Conservation (phyloP, 2,113 vertebrate species). For the Leucopsar rothschildi region DNA sequence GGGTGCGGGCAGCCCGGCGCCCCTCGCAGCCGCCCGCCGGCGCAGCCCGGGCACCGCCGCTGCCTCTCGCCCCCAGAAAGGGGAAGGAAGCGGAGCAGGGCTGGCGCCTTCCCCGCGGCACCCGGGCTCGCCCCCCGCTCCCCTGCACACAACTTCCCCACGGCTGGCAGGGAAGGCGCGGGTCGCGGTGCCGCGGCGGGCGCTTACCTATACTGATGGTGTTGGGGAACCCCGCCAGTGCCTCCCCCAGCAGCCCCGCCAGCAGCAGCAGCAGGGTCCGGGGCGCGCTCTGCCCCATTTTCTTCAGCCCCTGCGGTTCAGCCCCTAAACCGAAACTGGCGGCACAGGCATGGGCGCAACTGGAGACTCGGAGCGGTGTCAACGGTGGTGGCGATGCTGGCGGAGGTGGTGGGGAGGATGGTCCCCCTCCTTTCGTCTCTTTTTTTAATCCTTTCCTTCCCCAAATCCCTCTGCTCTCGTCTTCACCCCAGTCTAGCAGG, state of each 20-base stretch:
- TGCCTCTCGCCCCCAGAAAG: background rate
- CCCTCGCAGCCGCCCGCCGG: background rate
- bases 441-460: background rate
- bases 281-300: slow-evolving; percentile 87
- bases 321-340: slow-evolving; percentile 79
- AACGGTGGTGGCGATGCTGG: slow-evolving; percentile 19
- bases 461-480: slow-evolving; percentile 16
- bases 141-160: background rate
- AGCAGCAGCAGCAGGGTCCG: slow-evolving; percentile 80
- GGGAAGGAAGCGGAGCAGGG: background rate
- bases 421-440: background rate
- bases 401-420: slow-evolving; percentile 1
- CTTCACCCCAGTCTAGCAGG: slow-evolving; percentile 69
- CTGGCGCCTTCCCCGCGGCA: background rate
- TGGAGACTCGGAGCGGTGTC: slow-evolving; percentile 63
- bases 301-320: slow-evolving; percentile 80
- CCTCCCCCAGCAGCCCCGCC: slow-evolving; percentile 84
- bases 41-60: background rate
- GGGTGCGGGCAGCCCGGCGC: background rate
- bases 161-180: background rate
- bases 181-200: background rate
- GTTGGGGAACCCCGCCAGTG: slow-evolving; percentile 90
- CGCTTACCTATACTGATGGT: slow-evolving; percentile 97
- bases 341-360: slow-evolving; percentile 81
- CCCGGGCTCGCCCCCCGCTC: background rate